These are phyloP conservation scores for Gila orcuttii DNA, from an alignment of 2,113 vertebrate species.

Conservation along the genomic window DNA sequence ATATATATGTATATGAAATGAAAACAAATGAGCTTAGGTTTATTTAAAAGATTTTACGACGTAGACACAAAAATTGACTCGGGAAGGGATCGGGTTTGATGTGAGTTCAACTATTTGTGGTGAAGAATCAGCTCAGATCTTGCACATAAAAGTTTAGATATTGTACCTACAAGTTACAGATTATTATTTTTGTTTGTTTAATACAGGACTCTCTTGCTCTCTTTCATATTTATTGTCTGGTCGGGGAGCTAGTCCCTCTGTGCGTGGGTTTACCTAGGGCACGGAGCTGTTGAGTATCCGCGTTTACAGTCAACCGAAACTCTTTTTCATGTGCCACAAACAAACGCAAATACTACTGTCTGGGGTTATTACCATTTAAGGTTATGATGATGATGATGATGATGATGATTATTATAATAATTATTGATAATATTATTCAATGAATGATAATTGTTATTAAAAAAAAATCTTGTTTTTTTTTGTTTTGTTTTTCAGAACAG, in stretches of 20 bases:
- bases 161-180: conserved; percentile 76
- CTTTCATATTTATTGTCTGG: conserved; percentile 79
- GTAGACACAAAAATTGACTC: conserved; percentile 64
- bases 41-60: conserved; percentile 76
- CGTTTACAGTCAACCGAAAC: conserved; percentile 61
- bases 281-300: conserved; percentile 60
- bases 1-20: conserved; percentile 78
- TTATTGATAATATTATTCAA: conserved; percentile 74
- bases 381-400: conserved; percentile 60
- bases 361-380: conserved; percentile 71
- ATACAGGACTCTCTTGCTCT: conserved; percentile 73
- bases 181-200: conserved; percentile 74
- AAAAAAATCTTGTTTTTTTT: conserved; percentile 48
- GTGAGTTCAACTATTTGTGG: conserved; percentile 75
- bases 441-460: conserved; percentile 71
- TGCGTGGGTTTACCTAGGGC: conserved; percentile 49
- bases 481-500: conserved; percentile 69
- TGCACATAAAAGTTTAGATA: conserved; percentile 85
- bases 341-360: conserved; percentile 72
- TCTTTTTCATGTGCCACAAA: conserved; percentile 64
- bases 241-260: conserved; percentile 57
- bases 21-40: conserved; percentile 71
- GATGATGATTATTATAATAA: conserved; percentile 63
- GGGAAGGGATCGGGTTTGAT: conserved; percentile 60
- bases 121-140: conserved; percentile 76